Percentiles rank a stretch among this genome's conserved stretches.
Evolutionary conservation across 2,888 invertebrate genomes (phyloP).

Genomic region (Eumerus sabulonum): DNA sequence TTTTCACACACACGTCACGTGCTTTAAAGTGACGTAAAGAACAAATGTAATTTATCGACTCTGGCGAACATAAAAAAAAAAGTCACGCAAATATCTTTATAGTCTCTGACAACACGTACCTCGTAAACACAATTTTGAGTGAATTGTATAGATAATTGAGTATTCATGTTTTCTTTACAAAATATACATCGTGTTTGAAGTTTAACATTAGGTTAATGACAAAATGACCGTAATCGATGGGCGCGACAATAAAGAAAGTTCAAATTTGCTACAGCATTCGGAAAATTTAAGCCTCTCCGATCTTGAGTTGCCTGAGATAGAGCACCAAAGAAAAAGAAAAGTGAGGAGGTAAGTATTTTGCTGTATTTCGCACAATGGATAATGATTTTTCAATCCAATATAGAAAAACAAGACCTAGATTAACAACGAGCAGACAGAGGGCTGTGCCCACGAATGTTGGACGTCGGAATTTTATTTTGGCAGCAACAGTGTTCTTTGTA

Average conservation of each 20-base stretch:
- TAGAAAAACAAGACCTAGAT: slow-evolving; percentile 62
- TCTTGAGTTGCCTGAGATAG: slow-evolving; percentile 62
- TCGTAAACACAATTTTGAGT: slow-evolving; percentile 42
- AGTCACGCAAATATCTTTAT: no score
- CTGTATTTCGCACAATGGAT: slow-evolving; percentile 4
- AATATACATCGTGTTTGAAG: no score
- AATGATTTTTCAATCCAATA: slow-evolving; percentile 1
- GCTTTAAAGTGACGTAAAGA: no score
- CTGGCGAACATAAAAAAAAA: no score
- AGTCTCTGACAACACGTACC: slow-evolving; percentile 8
- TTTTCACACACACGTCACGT: no score
- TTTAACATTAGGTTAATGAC: neutral
- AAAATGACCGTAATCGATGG: slow-evolving; percentile 40
- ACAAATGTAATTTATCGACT: no score
- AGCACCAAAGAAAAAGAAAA: slow-evolving; percentile 65
- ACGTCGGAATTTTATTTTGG: slow-evolving; percentile 50
- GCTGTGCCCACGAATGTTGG: slow-evolving; percentile 30
- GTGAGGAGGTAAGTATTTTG: slow-evolving; percentile 55
- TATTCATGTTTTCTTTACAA: no score
- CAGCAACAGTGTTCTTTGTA: slow-evolving; percentile 54
- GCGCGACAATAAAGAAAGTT: slow-evolving; percentile 59
- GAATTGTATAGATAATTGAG: neutral
- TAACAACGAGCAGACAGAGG: slow-evolving; percentile 50
- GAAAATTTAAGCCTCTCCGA: slow-evolving; percentile 64
- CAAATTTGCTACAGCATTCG: slow-evolving; percentile 58